phyloP scores from a whole-genome alignment of 1,140 invertebrate species.

The Procambarus clarkii region DNA sequence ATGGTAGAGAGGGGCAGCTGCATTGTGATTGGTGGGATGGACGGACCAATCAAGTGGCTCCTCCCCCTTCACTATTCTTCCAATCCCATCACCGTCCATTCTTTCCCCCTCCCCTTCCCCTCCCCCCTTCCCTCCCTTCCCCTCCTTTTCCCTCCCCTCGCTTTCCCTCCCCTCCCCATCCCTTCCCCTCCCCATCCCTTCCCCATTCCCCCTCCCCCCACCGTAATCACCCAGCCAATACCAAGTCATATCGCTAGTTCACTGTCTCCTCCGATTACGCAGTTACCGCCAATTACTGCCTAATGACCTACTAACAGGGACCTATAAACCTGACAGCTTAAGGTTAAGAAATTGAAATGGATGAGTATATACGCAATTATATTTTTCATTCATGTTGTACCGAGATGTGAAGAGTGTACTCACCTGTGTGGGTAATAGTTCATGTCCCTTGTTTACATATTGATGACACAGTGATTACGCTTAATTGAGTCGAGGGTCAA shows the following conservation, averaged over 20 bases:
- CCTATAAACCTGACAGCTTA: constrained; percentile 19
- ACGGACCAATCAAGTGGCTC: not conserved
- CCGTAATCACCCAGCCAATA: not conserved
- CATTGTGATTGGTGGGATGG: not conserved
- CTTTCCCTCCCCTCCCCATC: not conserved
- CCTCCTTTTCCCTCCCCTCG: not conserved
- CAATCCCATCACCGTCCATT: no score
- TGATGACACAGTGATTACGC: no score
- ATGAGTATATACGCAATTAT: no score
- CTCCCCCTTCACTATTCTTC: no score
- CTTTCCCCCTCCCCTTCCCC: not conserved
- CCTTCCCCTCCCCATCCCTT: not conserved
- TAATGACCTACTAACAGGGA: constrained; percentile 31
- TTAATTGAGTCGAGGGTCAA: no score
- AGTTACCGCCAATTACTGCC: constrained; percentile 41
- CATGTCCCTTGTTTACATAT: no score
- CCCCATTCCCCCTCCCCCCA: not conserved
- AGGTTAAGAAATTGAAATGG: not conserved
- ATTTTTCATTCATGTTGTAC: no score
- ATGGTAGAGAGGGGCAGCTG: not conserved
- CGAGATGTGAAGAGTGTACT: no score
- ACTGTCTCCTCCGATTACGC: constrained; percentile 19
- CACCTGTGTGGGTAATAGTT: no score
- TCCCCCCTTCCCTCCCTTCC: not conserved
- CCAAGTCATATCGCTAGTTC: constrained; percentile 6